Base-by-base conservation (phyloP, 2,888 invertebrate genomes). In the Seira musarum region DNA sequence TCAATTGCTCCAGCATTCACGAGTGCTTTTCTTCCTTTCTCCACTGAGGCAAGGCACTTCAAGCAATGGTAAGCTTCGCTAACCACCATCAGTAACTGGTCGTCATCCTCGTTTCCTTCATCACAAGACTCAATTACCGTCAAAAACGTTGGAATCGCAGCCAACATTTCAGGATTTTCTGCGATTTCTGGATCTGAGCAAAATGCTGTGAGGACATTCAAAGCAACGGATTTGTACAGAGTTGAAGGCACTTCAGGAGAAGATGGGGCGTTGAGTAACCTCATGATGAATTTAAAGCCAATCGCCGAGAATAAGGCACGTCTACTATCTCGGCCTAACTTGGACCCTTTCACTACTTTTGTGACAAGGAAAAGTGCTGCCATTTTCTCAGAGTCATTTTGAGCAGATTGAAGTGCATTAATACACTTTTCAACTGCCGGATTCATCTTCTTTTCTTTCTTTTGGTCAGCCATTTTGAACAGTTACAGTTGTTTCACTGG, bases 361-460 rank as follows among this genome's bases (percentile, higher is more conserved):
- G 96, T 96, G 71, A 96, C 95, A 93, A 96, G 94, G 89, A 96
- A 96, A 68, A 97, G 91, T 0, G 94, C 95, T 57, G 96, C 96
- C 89, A 97, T 96, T 89, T 95, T 96, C 89, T 96, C 96, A 0
- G 96, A 96, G 89, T 97, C 96, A 88, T 92, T 94, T 87, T 92
- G 92, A 13, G 95, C 94, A 87, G 92, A 92, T 89, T 94, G 93
- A 85, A 97, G 89, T 87, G 96, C 93, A 82, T 92, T 92, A 86
- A 94, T 93, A 90, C 96, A 96, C 91, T 95, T 95, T 89, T 94
- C 93, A 83, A 96, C 94, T 82, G 94, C 92, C 88, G 86, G 83
- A 83, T 87, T 85, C 73, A 85, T 83, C 72, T 84, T 84, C 40
- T 70, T 70, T 35, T 73, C 66, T 10, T 30, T 24, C n/a, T 66